Base-by-base conservation (phyloP, 2,888 invertebrate genomes). In the Lycocerus yunnanus region DNA sequence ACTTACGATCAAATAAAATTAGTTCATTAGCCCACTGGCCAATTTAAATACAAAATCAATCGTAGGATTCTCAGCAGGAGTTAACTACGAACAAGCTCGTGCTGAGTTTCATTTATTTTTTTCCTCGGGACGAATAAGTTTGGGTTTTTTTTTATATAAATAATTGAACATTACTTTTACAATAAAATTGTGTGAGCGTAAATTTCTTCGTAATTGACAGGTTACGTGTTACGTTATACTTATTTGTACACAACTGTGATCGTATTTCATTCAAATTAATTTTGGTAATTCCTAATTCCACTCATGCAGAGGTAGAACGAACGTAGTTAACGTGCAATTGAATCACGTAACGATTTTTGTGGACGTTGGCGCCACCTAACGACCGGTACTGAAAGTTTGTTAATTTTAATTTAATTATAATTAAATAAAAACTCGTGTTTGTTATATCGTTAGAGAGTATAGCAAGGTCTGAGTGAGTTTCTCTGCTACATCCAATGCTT, bases 401-500 rank as follows among this genome's bases (percentile, higher is more conserved):
- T 43, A 13, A n/a, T n/a, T 43, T 43, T n/a, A 43, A 13, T n/a
- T 27, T 27, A 27, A 43, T 43, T 43, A 43, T n/a, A 43, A 43
- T 43, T 43, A 43, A 43, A 43, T 43, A 43, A 43, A 43, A 43
- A 43, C 43, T 43, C n/a, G 43, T 43, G 43, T 43, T 43, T 43
- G 43, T 43, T 43, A 43, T 43, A 43, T 43, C n/a, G 43, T 43
- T 43, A 43, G 43, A 43, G 43, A 13, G 5, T 43, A 43, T 43
- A 43, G n/a, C 43, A 43, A 43, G n/a, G 43, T 43, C 43, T 43
- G 43, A 43, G 43, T 61, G 67, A 75, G 72, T 68, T 65, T 71
- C 73, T 73, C 71, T 59, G 68, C 85, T 85, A 84, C 85, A 84
- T 82, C 82, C 83, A 84, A 84, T 85, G 84, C 84, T 85, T 85